These are phyloP conservation scores for Australoheros scitulus DNA, from an alignment of 2,113 vertebrate genomes.

Conservation along the genomic window DNA sequence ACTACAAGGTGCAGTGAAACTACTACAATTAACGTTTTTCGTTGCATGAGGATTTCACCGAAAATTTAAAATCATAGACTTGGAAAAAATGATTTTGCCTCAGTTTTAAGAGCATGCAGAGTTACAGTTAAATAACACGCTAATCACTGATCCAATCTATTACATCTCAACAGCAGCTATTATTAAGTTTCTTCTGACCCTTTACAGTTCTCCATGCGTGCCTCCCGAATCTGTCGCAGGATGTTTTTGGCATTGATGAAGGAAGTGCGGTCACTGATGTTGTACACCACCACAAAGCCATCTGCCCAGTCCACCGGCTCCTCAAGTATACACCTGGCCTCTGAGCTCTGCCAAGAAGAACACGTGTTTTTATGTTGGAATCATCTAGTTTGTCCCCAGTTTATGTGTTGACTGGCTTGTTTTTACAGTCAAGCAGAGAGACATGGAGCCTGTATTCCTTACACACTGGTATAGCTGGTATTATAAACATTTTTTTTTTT, in stretches of 20 bases:
- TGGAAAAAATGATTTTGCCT: neutral
- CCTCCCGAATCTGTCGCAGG: conserved; percentile 77
- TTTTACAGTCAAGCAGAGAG: neutral
- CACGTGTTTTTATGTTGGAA: neutral
- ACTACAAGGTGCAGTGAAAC: neutral
- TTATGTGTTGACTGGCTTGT: neutral
- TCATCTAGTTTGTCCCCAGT: neutral
- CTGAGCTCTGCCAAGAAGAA: conserved; percentile 61
- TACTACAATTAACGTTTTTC: neutral
- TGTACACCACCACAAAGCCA: conserved; percentile 82
- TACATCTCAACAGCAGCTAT: neutral
- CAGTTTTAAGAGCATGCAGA: neutral
- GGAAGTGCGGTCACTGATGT: conserved; percentile 79
- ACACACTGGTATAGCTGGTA: neutral
- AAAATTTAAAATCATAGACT: neutral
- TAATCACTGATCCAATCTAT: neutral
- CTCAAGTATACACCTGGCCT: conserved; percentile 74
- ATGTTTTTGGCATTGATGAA: conserved; percentile 79
- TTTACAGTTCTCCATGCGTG: conserved; percentile 74
- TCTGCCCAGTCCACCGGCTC: conserved; percentile 82
- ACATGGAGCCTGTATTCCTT: neutral
- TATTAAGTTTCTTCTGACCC: conserved; percentile 66
- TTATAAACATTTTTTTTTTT: no score
- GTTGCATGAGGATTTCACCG: neutral
- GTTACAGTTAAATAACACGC: neutral